Conservation (phyloP, 2,888 invertebrate species). For the Dexiosoma caninum region DNA sequence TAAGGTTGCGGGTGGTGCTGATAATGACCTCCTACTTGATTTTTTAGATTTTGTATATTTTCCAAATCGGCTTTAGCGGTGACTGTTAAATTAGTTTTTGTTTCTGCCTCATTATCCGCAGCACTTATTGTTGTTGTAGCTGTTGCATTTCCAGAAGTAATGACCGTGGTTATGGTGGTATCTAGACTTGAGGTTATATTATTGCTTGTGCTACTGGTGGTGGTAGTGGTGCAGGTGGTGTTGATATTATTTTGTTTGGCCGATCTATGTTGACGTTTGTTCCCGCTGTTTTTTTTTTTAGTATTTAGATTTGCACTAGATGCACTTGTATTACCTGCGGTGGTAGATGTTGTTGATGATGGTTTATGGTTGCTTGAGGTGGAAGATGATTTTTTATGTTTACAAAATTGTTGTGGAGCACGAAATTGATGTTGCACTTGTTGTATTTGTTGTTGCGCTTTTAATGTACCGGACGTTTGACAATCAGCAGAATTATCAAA, state of each 20-base stretch:
- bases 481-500: slow-evolving; percentile 72
- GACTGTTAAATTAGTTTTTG: slow-evolving; percentile 51
- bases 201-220: slow-evolving; percentile 58
- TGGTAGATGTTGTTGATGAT: slow-evolving; percentile 12
- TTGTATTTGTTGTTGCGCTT: slow-evolving; percentile 69
- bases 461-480: slow-evolving; percentile 66
- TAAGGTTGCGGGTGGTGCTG: slow-evolving; percentile 44
- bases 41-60: slow-evolving; percentile 76
- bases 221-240: slow-evolving; percentile 61
- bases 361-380: slow-evolving; percentile 11
- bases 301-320: slow-evolving; percentile 55
- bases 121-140: slow-evolving; percentile 52
- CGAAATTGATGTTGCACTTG: slow-evolving; percentile 74
- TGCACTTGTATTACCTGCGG: slow-evolving; percentile 59
- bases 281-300: slow-evolving; percentile 73
- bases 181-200: slow-evolving; percentile 53
- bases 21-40: slow-evolving; percentile 70
- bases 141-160: slow-evolving; percentile 13
- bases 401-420: slow-evolving; percentile 74
- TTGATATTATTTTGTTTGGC: slow-evolving; percentile 67
- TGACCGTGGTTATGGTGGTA: slow-evolving; percentile 53
- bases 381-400: slow-evolving; percentile 65
- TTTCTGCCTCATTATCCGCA: slow-evolving; percentile 41
- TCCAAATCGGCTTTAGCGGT: slow-evolving; percentile 75
- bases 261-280: slow-evolving; percentile 75